Evolutionary conservation across 2,797 vertebrate species (phyloP).

Genomic region (Pangasius sanitwongsei): DNA sequence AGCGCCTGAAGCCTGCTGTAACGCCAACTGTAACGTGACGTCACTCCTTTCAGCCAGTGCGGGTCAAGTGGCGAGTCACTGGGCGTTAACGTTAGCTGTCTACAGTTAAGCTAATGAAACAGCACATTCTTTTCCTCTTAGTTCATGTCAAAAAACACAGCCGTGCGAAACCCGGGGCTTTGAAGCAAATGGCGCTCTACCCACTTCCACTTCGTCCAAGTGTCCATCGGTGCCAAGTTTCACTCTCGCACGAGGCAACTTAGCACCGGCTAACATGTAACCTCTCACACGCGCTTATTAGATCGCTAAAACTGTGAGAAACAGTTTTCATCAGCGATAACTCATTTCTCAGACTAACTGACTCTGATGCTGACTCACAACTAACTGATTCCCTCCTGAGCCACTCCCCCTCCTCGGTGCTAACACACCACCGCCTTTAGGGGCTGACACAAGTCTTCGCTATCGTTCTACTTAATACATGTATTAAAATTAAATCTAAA

Average conservation of each 20-base stretch:
- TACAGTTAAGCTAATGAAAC: background rate
- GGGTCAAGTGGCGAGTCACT: background rate
- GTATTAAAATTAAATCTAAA: background rate
- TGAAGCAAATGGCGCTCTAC: background rate
- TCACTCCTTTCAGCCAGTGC: background rate
- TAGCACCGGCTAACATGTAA: background rate
- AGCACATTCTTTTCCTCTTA: background rate
- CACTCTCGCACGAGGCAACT: background rate
- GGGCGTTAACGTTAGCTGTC: background rate
- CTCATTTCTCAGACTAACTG: background rate
- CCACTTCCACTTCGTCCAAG: conserved; percentile 10
- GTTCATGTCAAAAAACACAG: background rate
- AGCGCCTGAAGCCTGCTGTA: background rate
- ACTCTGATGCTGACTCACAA: conserved; percentile 41
- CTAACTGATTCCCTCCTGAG: background rate
- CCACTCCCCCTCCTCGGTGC: conserved; percentile 24
- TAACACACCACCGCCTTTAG: background rate
- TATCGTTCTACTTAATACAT: background rate
- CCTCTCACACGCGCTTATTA: too few species aligned
- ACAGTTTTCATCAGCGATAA: background rate
- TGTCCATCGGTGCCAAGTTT: conserved; percentile 14
- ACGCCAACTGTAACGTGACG: background rate
- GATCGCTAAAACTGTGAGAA: background rate
- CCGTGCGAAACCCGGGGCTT: background rate
- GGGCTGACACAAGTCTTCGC: background rate